A percentile compares a stretch with the other conserved stretches of the same genome.
Evolutionary conservation across 2,797 vertebrate species (phyloP).

Genomic region (Valencia hispanica): DNA sequence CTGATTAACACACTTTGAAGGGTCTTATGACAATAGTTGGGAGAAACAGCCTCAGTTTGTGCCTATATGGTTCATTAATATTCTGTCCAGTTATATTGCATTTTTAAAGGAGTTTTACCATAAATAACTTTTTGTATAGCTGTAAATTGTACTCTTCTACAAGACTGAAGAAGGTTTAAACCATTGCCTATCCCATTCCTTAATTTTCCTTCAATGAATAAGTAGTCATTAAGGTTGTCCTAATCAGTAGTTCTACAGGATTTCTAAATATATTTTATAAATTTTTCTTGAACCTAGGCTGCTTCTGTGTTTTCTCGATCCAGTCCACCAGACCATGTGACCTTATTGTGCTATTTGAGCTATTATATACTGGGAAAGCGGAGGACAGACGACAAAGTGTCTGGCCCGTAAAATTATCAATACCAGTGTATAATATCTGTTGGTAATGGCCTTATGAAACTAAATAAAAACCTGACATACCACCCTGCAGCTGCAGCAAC

Average conservation of each 20-base stretch:
- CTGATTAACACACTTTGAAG: background rate
- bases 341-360: background rate
- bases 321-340: too few species aligned
- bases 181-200: background rate
- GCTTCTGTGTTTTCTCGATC: too few species aligned
- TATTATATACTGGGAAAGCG: background rate
- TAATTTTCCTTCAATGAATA: background rate
- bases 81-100: background rate
- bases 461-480: too few species aligned
- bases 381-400: too few species aligned
- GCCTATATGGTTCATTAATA: background rate
- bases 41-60: background rate
- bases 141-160: background rate
- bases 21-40: background rate
- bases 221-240: background rate
- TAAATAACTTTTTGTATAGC: background rate
- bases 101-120: background rate
- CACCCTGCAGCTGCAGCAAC: too few species aligned
- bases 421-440: background rate
- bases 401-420: too few species aligned
- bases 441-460: too few species aligned
- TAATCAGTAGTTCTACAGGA: background rate
- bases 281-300: background rate
- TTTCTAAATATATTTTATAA: background rate
- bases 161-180: background rate